A percentile compares a stretch with the other conserved stretches of the same genome.
Conservation (phyloP, 2,113 vertebrate species). For the Neolamprologus modestus region DNA sequence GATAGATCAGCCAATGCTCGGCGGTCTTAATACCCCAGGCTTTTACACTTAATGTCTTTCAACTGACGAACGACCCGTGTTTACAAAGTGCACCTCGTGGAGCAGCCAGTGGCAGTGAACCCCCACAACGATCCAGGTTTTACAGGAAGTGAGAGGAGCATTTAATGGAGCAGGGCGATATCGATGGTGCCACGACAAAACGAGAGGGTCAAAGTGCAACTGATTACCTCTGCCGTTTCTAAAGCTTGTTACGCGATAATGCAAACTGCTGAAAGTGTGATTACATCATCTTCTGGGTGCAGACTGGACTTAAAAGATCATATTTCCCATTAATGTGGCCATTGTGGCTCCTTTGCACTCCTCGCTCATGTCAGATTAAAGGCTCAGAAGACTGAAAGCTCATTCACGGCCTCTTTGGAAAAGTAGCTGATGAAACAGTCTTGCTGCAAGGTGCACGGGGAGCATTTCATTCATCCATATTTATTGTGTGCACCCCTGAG, state of each 20-base stretch:
- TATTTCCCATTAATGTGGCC: background rate
- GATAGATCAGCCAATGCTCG: conserved; percentile 9
- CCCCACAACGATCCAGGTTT: background rate
- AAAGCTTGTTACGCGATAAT: background rate
- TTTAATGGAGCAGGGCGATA: background rate
- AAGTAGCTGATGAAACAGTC: background rate
- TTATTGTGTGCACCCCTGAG: background rate
- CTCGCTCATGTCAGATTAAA: background rate
- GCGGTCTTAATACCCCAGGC: conserved; percentile 16
- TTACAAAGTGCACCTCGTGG: background rate
- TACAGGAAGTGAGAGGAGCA: background rate
- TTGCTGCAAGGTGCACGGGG: background rate
- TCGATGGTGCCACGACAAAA: background rate
- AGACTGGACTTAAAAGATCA: background rate
- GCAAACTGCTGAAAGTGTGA: background rate
- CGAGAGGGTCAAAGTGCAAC: background rate
- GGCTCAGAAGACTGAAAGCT: background rate
- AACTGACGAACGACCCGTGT: conserved; percentile 36
- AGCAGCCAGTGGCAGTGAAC: background rate
- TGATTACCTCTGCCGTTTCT: background rate
- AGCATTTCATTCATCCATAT: background rate
- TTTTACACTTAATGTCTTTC: conserved; percentile 24
- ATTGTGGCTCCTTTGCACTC: background rate
- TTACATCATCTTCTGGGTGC: background rate
- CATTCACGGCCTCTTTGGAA: background rate